These are phyloP conservation scores for Rattus rattus DNA, from an alignment of 2,113 vertebrate genomes.

Conservation along the genomic window DNA sequence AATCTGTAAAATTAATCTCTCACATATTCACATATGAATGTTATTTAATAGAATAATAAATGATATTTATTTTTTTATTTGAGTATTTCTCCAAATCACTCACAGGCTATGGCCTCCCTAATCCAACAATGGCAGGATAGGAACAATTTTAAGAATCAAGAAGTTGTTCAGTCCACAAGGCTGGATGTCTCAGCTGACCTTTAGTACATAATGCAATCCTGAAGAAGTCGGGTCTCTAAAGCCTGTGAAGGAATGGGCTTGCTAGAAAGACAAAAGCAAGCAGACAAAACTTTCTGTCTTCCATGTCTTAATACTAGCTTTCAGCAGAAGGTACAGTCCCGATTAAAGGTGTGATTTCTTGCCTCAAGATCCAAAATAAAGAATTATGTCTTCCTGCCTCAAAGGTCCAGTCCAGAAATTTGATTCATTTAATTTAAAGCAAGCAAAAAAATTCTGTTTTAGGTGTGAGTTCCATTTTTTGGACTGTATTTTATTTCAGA, in stretches of 20 bases:
- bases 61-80: no score
- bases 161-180: neutral
- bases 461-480: neutral
- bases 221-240: neutral
- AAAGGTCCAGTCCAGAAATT: neutral
- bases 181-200: neutral
- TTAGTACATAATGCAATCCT: no score
- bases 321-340: neutral
- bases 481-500: neutral
- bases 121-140: neutral
- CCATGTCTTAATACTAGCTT: neutral
- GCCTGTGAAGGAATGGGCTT: neutral
- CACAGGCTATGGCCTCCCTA: neutral
- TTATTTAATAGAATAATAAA: no score
- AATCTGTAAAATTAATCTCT: no score
- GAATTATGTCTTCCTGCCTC: neutral
- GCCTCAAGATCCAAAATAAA: neutral
- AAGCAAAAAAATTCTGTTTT: neutral
- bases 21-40: no score
- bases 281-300: neutral
- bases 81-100: neutral
- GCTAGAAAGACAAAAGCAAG: neutral
- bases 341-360: neutral
- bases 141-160: neutral
- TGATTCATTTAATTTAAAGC: neutral